Evolutionary conservation across 2,888 invertebrate species (phyloP).

Genomic region (Lagria hirta): DNA sequence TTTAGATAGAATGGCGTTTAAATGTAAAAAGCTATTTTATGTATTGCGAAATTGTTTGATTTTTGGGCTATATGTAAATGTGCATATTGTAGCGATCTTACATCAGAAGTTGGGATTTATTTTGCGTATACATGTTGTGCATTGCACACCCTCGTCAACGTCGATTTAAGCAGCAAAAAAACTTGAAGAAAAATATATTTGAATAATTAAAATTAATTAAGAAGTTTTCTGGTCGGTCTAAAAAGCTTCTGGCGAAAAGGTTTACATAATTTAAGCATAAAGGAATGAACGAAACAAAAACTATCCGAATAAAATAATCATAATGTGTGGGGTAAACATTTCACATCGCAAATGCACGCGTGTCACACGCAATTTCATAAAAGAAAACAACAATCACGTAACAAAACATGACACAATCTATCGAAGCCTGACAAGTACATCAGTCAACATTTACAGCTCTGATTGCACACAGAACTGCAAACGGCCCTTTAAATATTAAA

Average conservation of each 20-base stretch:
- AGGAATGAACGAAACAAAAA: slow-evolving; percentile 11
- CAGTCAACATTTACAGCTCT: slow-evolving; percentile 53
- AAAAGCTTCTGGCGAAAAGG: slow-evolving; percentile 12
- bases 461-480: slow-evolving; percentile 42
- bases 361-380: slow-evolving; percentile 46
- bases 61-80: too few species aligned
- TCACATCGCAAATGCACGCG: slow-evolving; percentile 31
- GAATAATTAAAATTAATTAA: slow-evolving; percentile 24
- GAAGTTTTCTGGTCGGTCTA: slow-evolving; percentile 16
- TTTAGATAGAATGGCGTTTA: slow-evolving; percentile 24
- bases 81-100: not conserved
- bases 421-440: slow-evolving; percentile 53
- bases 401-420: slow-evolving; percentile 47
- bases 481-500: slow-evolving; percentile 4
- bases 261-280: slow-evolving; percentile 5
- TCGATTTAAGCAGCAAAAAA: slow-evolving; percentile 19
- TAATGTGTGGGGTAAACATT: slow-evolving; percentile 12
- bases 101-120: not conserved
- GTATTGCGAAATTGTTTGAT: too few species aligned
- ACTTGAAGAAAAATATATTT: slow-evolving; percentile 25
- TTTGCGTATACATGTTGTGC: too few species aligned
- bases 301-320: slow-evolving; percentile 18
- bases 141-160: slow-evolving; percentile 25
- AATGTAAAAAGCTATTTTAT: not conserved
- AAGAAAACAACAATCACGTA: slow-evolving; percentile 47